Evolutionary conservation across 2,797 vertebrate species (phyloP).

Genomic region (Betta splendens): DNA sequence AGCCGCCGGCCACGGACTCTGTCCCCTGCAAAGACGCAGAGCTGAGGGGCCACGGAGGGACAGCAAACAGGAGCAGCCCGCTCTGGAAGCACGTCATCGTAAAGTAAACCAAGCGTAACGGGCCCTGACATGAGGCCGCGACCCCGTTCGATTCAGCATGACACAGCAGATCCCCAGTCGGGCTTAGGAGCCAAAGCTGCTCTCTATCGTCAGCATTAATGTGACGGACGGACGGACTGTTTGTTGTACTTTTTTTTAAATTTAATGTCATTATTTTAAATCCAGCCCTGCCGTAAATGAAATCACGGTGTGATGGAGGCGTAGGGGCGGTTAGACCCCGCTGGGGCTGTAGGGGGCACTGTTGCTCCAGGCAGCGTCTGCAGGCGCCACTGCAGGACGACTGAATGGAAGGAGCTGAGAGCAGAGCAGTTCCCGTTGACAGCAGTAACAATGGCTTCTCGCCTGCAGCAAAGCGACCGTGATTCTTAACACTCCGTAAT

Average conservation of each 20-base stretch:
- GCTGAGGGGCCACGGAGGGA: constrained; percentile 54
- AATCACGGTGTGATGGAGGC: no score
- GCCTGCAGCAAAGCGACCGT: constrained; percentile 55
- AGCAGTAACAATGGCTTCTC: constrained; percentile 65
- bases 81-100: constrained; percentile 9
- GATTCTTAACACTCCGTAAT: constrained; percentile 53
- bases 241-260: constrained; percentile 6
- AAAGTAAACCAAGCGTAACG: constrained; percentile 22
- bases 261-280: constrained; percentile 16
- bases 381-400: constrained; percentile 28
- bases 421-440: constrained; percentile 57
- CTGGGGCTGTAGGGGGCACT: constrained; percentile 76
- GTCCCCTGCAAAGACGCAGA: constrained; percentile 26
- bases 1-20: constrained; percentile 12
- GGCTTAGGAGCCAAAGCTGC: not conserved
- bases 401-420: constrained; percentile 56
- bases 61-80: constrained; percentile 17
- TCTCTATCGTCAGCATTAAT: not conserved
- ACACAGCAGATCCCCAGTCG: constrained; percentile 49
- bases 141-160: constrained; percentile 29
- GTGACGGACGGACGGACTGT: not conserved
- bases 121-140: constrained; percentile 1
- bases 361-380: constrained; percentile 66
- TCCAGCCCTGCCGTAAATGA: constrained; percentile 26
- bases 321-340: not conserved